phyloP scores from a whole-genome alignment of 2,113 vertebrate species.

The Cavia porcellus region DNA sequence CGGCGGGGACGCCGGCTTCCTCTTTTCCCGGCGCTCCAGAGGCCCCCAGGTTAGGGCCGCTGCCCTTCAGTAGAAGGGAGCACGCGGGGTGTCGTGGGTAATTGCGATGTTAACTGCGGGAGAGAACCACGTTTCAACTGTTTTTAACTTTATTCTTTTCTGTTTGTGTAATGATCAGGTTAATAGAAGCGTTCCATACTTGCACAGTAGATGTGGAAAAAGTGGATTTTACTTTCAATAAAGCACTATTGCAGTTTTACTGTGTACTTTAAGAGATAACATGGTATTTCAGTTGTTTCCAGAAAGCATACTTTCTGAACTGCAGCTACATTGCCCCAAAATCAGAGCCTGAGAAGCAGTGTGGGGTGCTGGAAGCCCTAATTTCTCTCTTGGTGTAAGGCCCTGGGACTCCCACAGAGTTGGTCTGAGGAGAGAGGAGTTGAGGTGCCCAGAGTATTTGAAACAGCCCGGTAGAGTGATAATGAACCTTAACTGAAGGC shows the following conservation, averaged over 20 bases:
- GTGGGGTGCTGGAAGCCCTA: not conserved
- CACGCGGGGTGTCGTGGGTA: not conserved
- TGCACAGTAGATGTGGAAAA: not conserved
- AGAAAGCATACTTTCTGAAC: not conserved
- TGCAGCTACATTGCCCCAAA: not conserved
- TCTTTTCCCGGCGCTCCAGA: not conserved
- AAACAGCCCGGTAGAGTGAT: fast-evolving
- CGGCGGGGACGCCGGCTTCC: not conserved
- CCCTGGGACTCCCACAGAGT: fast-evolving
- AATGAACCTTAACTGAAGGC: fast-evolving
- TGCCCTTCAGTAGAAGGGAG: too few relatives aligned
- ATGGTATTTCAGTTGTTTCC: not conserved
- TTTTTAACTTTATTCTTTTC: not conserved
- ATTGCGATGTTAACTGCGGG: not conserved
- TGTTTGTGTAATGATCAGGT: not conserved
- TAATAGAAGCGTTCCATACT: not conserved
- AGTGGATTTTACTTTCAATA: not conserved
- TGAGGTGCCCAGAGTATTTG: fast-evolving
- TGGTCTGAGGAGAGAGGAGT: not conserved
- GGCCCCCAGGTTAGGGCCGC: not conserved
- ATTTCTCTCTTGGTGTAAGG: not conserved
- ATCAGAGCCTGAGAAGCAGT: fast-evolving
- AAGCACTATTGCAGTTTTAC: not conserved
- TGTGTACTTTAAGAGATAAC: not conserved
- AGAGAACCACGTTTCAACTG: not conserved